Base-by-base conservation (phyloP, 2,113 vertebrate genomes). In the Cryptotis parvus region DNA sequence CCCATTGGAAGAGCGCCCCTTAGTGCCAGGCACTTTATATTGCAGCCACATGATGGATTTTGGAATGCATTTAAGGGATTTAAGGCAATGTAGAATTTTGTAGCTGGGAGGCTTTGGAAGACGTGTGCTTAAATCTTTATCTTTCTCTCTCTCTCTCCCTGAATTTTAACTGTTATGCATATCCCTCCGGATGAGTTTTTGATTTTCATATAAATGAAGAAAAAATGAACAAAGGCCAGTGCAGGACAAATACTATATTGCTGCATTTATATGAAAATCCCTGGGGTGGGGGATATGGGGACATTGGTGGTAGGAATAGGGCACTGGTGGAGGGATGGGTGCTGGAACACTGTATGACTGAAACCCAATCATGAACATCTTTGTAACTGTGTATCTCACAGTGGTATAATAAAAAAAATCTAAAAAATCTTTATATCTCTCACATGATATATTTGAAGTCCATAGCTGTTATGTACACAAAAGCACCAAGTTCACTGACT, bases 161-260 rank as follows among this genome's bases (percentile, higher is more conserved):
- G n/a, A n/a, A n/a, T n/a, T n/a, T n/a, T n/a, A n/a, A n/a, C n/a
- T n/a, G n/a, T n/a, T n/a, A n/a, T n/a, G n/a, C n/a, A n/a, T n/a
- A n/a, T n/a, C n/a, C n/a, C n/a, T n/a, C n/a, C n/a, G n/a, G n/a
- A n/a, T n/a, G n/a, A n/a, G n/a, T n/a, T n/a, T n/a, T n/a, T n/a
- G n/a, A n/a, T n/a, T n/a, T n/a, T n/a, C n/a, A n/a, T n/a, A n/a
- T n/a, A n/a, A n/a, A n/a, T n/a, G n/a, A n/a, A n/a, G n/a, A n/a
- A 76, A 93, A 49, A 39, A n/a, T 83, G 10, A 69, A 89, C 39
- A 26, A 81, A 91, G 9, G 33, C 63, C 27, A 68, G 33, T 33
- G 55, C 77, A 80, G 10, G 77, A 8, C 31, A 52, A 58, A 73
- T 61, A 41, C 3, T 24, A 11, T 26, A 22, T 61, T 63, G 24